Conservation (phyloP, 2,797 vertebrate species). For the Rhyacichthys aspro region DNA sequence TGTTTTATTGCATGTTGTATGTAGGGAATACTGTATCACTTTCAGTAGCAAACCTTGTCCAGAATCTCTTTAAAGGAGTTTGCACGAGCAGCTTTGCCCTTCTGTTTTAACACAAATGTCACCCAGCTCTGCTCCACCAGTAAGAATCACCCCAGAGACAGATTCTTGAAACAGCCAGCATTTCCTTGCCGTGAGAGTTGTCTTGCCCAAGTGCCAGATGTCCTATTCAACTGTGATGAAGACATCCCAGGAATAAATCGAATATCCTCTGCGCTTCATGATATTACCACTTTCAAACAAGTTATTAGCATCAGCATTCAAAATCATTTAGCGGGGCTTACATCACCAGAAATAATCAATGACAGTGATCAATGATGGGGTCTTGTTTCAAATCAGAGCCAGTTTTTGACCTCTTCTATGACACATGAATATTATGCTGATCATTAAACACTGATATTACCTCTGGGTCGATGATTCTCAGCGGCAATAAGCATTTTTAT, state of each 20-base stretch:
- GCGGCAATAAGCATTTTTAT: neutral
- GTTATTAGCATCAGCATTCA: slow-evolving; percentile 11
- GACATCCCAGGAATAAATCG: slow-evolving; percentile 61
- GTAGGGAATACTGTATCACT: slow-evolving; percentile 35
- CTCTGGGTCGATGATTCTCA: neutral
- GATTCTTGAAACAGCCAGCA: slow-evolving; percentile 43
- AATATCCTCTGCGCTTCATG: slow-evolving; percentile 29
- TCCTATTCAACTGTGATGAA: slow-evolving; percentile 63
- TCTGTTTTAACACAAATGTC: slow-evolving; percentile 48
- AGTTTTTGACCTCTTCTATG: slow-evolving; percentile 14
- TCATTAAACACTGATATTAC: slow-evolving; percentile 18
- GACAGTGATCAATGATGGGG: neutral
- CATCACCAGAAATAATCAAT: slow-evolving; percentile 20
- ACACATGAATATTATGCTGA: slow-evolving; percentile 7
- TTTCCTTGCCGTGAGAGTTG: slow-evolving; percentile 35
- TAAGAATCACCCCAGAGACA: slow-evolving; percentile 41
- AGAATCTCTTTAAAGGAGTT: no score
- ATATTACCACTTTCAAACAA: slow-evolving; percentile 24
- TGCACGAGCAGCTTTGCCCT: slow-evolving; percentile 35
- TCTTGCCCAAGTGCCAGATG: slow-evolving; percentile 63
- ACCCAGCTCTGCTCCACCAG: slow-evolving; percentile 18
- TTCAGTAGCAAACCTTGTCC: slow-evolving; percentile 6
- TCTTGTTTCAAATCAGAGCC: slow-evolving; percentile 18
- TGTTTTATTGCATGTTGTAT: slow-evolving; percentile 13
- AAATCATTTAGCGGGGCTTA: slow-evolving; percentile 2